Percentiles rank a stretch among this genome's conserved stretches.
Conservation (phyloP, 2,888 invertebrate genomes). For the Bibio marci region DNA sequence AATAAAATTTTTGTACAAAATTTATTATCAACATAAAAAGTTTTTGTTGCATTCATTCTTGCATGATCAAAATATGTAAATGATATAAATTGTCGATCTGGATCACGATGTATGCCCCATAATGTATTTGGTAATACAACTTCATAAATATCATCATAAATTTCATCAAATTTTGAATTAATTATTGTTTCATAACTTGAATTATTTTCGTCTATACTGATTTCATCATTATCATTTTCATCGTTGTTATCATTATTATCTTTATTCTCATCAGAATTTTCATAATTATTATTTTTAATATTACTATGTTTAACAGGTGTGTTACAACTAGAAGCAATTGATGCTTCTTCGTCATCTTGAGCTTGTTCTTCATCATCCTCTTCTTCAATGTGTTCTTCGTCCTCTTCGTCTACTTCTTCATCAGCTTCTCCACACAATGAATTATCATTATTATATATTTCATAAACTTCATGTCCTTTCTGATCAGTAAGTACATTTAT, state of each 20-base stretch:
- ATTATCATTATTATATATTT: no score
- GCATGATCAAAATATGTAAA: conserved; percentile 13
- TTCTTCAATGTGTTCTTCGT: not conserved
- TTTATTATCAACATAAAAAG: no score
- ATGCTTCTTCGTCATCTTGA: not conserved
- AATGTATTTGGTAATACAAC: conserved; percentile 14
- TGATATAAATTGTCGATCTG: conserved; percentile 13
- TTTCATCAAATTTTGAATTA: conserved; percentile 9
- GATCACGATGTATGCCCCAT: conserved; percentile 18
- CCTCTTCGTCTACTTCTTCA: not conserved
- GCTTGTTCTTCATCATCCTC: not conserved
- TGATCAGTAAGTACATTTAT: no score
- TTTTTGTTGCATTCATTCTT: conserved; percentile 5
- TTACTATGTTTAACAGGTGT: not conserved
- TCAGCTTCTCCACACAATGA: no score
- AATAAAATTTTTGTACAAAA: no score
- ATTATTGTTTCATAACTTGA: no score
- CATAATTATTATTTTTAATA: not conserved
- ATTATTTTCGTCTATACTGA: not conserved
- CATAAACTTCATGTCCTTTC: no score
- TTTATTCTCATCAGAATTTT: not conserved
- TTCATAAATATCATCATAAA: conserved; percentile 15
- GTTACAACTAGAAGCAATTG: no score
- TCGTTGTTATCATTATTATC: not conserved
- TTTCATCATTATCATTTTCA: not conserved